A percentile compares a stretch with the other conserved stretches of the same genome.
Evolutionary conservation across 2,797 vertebrate species (phyloP).

Genomic region (Gambelia wislizenii): DNA sequence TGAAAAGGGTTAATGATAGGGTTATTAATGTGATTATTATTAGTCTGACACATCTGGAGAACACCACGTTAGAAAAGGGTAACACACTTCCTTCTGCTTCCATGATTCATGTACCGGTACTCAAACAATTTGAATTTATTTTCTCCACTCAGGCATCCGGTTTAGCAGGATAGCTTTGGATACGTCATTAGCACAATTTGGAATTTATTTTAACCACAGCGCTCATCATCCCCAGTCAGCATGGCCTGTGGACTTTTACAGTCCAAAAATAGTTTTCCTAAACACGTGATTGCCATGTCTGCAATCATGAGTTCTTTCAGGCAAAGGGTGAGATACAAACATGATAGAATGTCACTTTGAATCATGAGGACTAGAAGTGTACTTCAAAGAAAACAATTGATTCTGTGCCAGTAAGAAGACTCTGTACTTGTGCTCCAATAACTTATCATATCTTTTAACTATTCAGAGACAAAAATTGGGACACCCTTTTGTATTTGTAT

Average conservation of each 20-base stretch:
- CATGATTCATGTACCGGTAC: background rate
- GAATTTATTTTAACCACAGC: no score
- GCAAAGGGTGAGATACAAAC: background rate
- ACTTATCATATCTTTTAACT: background rate
- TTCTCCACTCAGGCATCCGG: background rate
- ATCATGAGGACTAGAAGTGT: background rate
- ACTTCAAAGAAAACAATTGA: background rate
- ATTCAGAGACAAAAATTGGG: background rate
- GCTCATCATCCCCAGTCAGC: no score
- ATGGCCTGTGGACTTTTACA: no score
- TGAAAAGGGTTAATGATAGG: no score
- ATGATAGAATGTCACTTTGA: background rate
- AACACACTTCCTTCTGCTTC: background rate
- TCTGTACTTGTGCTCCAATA: background rate
- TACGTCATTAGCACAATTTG: background rate
- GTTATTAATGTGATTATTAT: no score
- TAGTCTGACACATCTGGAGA: background rate
- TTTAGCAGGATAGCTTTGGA: background rate
- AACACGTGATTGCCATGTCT: background rate
- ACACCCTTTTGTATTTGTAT: background rate
- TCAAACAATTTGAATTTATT: background rate
- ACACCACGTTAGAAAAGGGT: background rate
- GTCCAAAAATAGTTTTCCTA: no score
- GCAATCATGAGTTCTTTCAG: no score
- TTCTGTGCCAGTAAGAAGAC: background rate